These are phyloP conservation scores for Drosophila busckii DNA, from an alignment of 1,140 invertebrate species.

Conservation along the genomic window DNA sequence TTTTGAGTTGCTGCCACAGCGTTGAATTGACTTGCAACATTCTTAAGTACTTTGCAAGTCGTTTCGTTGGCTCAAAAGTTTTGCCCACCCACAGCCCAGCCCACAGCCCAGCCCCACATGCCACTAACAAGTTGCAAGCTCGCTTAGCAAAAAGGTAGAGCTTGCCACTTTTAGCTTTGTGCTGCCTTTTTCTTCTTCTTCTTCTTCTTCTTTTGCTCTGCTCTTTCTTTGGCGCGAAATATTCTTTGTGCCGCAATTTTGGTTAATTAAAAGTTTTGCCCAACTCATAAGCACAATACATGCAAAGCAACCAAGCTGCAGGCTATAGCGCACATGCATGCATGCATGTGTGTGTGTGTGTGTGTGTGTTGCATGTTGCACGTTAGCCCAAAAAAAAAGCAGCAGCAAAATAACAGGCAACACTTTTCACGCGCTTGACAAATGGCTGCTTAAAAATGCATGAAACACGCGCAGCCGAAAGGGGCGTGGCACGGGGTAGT, in stretches of 20 bases:
- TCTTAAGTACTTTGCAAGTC: slow-evolving; percentile 50
- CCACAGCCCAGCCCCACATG: too few species aligned
- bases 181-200: slow-evolving; percentile 15
- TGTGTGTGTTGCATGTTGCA: not conserved
- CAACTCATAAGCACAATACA: slow-evolving; percentile 8
- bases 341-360: slow-evolving; percentile 1
- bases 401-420: slow-evolving; percentile 17
- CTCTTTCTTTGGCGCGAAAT: slow-evolving; percentile 17
- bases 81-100: too few species aligned
- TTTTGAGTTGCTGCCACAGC: slow-evolving; percentile 49
- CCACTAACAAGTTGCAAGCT: too few species aligned
- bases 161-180: slow-evolving; percentile 25
- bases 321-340: not conserved
- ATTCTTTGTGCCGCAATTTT: slow-evolving; percentile 54
- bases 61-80: slow-evolving; percentile 32
- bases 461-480: slow-evolving; percentile 37
- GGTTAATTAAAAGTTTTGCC: slow-evolving; percentile 59
- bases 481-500: slow-evolving; percentile 1
- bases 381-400: slow-evolving; percentile 9
- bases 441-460: slow-evolving; percentile 67
- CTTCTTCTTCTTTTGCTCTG: slow-evolving; percentile 1
- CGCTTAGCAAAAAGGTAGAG: too few species aligned
- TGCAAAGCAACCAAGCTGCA: not conserved
- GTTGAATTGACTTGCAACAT: slow-evolving; percentile 60
- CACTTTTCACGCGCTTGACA: slow-evolving; percentile 56